Percentiles rank a stretch among this genome's conserved stretches.
phyloP scores from a whole-genome alignment of 2,113 vertebrate genomes.

The Burhinus bistriatus region DNA sequence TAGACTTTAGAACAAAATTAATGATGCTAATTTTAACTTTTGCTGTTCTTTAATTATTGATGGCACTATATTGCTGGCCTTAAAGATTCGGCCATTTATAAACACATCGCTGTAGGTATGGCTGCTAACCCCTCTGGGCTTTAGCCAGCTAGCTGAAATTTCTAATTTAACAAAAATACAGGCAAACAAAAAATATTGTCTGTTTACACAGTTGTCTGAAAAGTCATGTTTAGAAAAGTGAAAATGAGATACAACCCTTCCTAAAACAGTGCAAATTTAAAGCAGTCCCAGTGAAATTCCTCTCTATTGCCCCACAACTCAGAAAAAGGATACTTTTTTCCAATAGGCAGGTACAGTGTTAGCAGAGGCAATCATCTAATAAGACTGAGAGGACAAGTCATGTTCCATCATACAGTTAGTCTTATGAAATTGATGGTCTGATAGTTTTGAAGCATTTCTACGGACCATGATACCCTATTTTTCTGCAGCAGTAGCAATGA shows the following conservation, averaged over 20 bases:
- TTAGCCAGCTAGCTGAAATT: slow-evolving; percentile 14
- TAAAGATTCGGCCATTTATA: slow-evolving; percentile 12
- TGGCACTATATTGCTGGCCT: neutral
- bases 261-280: neutral
- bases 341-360: neutral
- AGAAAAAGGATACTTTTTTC: neutral
- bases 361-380: neutral
- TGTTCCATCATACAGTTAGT: neutral
- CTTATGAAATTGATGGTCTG: neutral
- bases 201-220: slow-evolving; percentile 4
- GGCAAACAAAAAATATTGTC: neutral
- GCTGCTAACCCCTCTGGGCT: neutral
- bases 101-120: neutral
- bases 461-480: neutral
- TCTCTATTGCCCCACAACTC: neutral
- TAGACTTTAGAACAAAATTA: slow-evolving; percentile 45
- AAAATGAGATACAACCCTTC: neutral
- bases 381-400: neutral
- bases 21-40: slow-evolving; percentile 26
- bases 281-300: neutral
- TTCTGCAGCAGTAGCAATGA: neutral
- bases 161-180: slow-evolving; percentile 14
- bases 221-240: neutral
- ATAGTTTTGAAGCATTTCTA: neutral
- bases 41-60: slow-evolving; percentile 35